Base-by-base conservation (phyloP, 2,113 vertebrate species). In the Ascaphus truei region DNA sequence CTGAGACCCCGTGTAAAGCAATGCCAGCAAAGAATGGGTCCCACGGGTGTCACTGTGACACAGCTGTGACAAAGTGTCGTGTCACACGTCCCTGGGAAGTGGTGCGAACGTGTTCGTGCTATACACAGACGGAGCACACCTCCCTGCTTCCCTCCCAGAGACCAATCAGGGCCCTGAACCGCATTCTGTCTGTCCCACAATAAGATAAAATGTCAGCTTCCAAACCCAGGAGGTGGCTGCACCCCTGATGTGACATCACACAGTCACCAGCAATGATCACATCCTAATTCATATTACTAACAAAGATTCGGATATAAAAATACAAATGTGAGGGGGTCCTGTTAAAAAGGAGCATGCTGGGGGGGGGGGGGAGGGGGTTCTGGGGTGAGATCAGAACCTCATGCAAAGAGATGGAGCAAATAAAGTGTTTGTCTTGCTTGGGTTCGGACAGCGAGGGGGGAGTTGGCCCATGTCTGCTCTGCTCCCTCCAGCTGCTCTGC, bases 281-380 rank as follows among this genome's bases (percentile, higher is more conserved):
- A 73, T 92, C 73, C 51, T 56, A 71, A 61, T 71, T 61, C 45
- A 71, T 51, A 83, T 90, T 92, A 89, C 81, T 95, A 93, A 93
- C 92, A 95, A 95, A 93, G 90, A 95, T 93, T 93, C 88, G 90
- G 90, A 93, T 96, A 94, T 94, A 96, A 96, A 95, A 94, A 95
- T 95, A 95, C 92, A 95, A 94, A 94, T 94, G 91, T 93, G 89
- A 93, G n/a, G 77, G 85, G 83, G 79, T 91, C 91, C 86, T 90
- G 80, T 93, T 94, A 94, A 94, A 95, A 95, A 95, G 89, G 94
- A 96, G 86, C 90, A 88, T 93, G 92, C 91, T 83, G 81, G 86
- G 88, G 84, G 87, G 86, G 78, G 74, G 48, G 77, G 77, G 77
- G 73, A 69, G 72, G 87, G 90, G 92, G 90, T 85, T 91, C 91